Percentiles rank a stretch among this genome's conserved stretches.
Evolutionary conservation across 2,888 invertebrate species (phyloP).

Genomic region (Desoria tigrina): DNA sequence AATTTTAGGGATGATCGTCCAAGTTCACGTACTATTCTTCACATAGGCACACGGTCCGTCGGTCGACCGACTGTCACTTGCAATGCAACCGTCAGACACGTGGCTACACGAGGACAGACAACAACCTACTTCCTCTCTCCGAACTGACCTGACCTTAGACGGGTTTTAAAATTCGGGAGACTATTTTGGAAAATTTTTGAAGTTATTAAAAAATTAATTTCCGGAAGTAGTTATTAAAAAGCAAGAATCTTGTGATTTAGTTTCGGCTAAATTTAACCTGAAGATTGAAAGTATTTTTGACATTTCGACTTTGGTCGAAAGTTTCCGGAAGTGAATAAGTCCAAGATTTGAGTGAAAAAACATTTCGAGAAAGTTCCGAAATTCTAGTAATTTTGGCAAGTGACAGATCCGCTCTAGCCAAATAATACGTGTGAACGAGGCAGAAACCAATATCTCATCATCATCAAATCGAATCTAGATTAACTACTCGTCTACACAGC

Average conservation of each 20-base stretch:
- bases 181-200: slow-evolving; percentile 1
- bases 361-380: too few relatives aligned
- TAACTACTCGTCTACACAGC: not conserved
- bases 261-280: not conserved
- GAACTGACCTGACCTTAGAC: slow-evolving; percentile 45
- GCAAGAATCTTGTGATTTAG: not conserved
- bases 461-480: not conserved
- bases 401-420: not conserved
- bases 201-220: not conserved
- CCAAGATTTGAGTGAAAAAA: too few relatives aligned
- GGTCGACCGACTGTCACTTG: slow-evolving; percentile 51
- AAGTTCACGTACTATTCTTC: slow-evolving; percentile 11
- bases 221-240: too few relatives aligned
- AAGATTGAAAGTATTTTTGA: slow-evolving; percentile 1
- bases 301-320: too few relatives aligned
- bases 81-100: slow-evolving; percentile 53
- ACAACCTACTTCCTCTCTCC: slow-evolving; percentile 48
- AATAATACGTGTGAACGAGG: slow-evolving; percentile 6
- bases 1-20: not conserved
- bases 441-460: not conserved
- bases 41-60: slow-evolving; percentile 31
- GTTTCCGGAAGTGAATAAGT: too few relatives aligned
- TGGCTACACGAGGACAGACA: slow-evolving; percentile 52
- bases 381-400: not conserved
- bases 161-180: not conserved